phyloP scores from a whole-genome alignment of 1,140 invertebrate species.

The Chlorops oryzae region DNA sequence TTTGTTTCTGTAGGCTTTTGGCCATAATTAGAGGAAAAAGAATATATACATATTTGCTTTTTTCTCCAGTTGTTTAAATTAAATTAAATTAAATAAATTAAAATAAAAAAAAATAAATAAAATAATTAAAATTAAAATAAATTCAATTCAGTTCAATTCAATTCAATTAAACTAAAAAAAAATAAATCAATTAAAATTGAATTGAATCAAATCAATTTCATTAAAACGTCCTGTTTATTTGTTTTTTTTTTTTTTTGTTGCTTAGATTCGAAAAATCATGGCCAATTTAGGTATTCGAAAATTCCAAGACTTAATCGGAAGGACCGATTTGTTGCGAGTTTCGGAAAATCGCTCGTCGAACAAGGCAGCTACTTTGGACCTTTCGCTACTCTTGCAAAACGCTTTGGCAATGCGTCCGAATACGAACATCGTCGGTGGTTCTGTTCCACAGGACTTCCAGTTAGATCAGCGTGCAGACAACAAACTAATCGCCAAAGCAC shows the following conservation, averaged over 20 bases:
- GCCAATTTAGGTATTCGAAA: conserved; percentile 80
- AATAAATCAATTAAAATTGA: no score
- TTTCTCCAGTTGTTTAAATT: no score
- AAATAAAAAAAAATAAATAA: no score
- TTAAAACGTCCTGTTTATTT: neutral
- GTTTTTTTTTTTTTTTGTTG: neutral
- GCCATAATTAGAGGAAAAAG: no score
- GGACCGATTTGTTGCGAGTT: conserved; percentile 81
- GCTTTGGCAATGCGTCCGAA: conserved; percentile 83
- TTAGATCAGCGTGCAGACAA: conserved; percentile 86
- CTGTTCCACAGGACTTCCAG: conserved; percentile 81
- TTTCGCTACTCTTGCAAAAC: conserved; percentile 80
- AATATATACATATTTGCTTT: no score
- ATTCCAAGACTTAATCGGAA: conserved; percentile 90
- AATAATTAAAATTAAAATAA: no score
- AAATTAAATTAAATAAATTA: no score
- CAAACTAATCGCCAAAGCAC: conserved; percentile 68
- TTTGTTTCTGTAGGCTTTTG: no score
- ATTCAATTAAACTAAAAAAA: no score
- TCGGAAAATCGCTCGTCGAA: conserved; percentile 54
- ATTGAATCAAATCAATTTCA: no score
- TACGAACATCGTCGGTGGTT: conserved; percentile 87
- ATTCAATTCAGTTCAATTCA: no score
- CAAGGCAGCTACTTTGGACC: conserved; percentile 83
- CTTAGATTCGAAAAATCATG: conserved; percentile 77